These are phyloP conservation scores for Cyphomyrus discorhynchus DNA, from an alignment of 2,113 vertebrate species.

Conservation along the genomic window DNA sequence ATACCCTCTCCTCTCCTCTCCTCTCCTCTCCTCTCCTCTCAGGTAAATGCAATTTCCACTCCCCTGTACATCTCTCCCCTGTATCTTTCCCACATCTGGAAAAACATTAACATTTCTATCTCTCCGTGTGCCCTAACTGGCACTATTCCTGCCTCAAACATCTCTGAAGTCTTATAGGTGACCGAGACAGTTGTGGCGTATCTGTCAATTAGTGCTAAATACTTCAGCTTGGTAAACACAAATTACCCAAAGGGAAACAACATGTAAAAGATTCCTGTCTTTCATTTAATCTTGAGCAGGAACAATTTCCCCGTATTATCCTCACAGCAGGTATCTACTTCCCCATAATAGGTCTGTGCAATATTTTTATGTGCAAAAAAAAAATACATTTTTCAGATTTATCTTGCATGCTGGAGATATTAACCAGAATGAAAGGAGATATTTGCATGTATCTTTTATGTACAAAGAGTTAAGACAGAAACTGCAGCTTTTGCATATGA, in stretches of 20 bases:
- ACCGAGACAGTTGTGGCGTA: not conserved
- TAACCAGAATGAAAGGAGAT: slow-evolving; percentile 61
- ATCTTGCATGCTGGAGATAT: slow-evolving; percentile 54
- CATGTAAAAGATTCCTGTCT: slow-evolving; percentile 34
- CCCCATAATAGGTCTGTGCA: slow-evolving; percentile 48
- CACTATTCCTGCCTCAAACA: not conserved
- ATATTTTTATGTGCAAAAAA: slow-evolving; percentile 42
- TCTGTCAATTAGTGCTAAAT: slow-evolving; percentile 8
- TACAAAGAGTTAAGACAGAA: slow-evolving; percentile 56
- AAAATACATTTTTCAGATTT: slow-evolving; percentile 40
- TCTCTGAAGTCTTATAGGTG: not conserved
- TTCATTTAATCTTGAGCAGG: slow-evolving; percentile 58
- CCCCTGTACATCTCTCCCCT: not conserved
- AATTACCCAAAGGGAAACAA: slow-evolving; percentile 9
- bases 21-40: not conserved
- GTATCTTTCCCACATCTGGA: not conserved
- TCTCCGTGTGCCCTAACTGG: not conserved
- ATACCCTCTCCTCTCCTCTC: not conserved
- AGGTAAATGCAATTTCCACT: not conserved
- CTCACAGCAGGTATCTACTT: slow-evolving; percentile 50
- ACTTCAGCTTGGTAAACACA: not conserved
- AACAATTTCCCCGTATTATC: slow-evolving; percentile 64
- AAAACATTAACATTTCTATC: not conserved
- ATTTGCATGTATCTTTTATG: slow-evolving; percentile 64
- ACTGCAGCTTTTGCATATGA: slow-evolving; percentile 38